These are phyloP conservation scores for Xylophagus ater DNA, from an alignment of 2,888 invertebrate genomes.

Conservation along the genomic window DNA sequence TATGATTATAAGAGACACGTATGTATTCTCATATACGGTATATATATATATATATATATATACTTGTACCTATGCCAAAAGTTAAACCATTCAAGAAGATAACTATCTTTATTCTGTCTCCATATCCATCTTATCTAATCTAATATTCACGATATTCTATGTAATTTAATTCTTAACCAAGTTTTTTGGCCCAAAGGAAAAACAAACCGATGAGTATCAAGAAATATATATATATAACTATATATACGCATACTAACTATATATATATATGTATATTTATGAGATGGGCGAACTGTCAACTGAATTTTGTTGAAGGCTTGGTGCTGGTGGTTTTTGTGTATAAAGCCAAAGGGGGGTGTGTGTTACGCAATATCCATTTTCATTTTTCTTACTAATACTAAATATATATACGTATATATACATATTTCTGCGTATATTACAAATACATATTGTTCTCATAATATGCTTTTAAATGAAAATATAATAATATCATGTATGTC, in stretches of 20 bases:
- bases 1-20: no score
- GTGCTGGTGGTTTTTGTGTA: neutral
- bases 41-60: no score
- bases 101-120: no score
- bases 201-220: slow-evolving; percentile 11
- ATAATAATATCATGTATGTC: no score
- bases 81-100: no score
- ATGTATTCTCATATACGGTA: no score
- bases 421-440: no score
- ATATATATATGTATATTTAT: neutral
- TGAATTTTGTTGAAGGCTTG: neutral
- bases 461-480: no score
- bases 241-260: neutral
- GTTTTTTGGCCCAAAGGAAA: slow-evolving; percentile 17
- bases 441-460: no score
- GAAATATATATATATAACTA: neutral
- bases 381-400: no score
- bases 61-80: no score
- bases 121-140: slow-evolving; percentile 13
- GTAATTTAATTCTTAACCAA: slow-evolving; percentile 18
- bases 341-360: slow-evolving; percentile 4
- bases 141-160: slow-evolving; percentile 18
- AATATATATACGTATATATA: no score
- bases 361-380: slow-evolving; percentile 17
- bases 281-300: neutral